phyloP scores from a whole-genome alignment of 2,888 invertebrate genomes.

The Plusia festucae region DNA sequence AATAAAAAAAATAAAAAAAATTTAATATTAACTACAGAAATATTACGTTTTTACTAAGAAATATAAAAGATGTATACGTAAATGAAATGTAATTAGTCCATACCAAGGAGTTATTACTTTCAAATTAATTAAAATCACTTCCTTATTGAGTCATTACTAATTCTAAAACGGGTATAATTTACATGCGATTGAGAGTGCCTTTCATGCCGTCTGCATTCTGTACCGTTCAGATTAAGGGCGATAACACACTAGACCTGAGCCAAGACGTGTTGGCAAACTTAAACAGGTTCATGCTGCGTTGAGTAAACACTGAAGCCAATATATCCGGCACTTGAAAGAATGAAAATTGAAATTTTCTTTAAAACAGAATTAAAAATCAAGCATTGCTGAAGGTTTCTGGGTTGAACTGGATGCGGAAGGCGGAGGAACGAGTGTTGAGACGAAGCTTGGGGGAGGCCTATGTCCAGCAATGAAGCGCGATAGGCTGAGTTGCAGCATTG shows the following conservation, averaged over 20 bases:
- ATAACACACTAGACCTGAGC: conserved; percentile 36
- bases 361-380: too few relatives aligned
- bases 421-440: too few relatives aligned
- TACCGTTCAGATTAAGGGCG: conserved; percentile 17
- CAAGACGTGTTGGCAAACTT: conserved; percentile 34
- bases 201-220: conserved; percentile 39
- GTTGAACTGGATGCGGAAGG: too few relatives aligned
- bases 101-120: not conserved
- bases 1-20: too few relatives aligned
- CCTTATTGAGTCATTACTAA: not conserved
- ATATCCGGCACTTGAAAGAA: not conserved
- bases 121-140: conserved; percentile 1
- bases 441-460: too few relatives aligned
- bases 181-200: conserved; percentile 34
- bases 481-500: too few relatives aligned
- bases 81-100: not conserved
- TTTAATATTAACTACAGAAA: too few relatives aligned
- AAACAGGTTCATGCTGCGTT: conserved; percentile 2
- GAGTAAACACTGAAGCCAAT: not conserved
- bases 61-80: too few relatives aligned
- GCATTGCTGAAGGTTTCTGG: too few relatives aligned
- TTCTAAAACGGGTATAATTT: conserved; percentile 22
- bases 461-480: too few relatives aligned
- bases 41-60: too few relatives aligned
- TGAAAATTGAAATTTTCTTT: too few relatives aligned